These are phyloP conservation scores for Lampropteryx suffumata DNA, from an alignment of 2,888 invertebrate species.

Conservation along the genomic window DNA sequence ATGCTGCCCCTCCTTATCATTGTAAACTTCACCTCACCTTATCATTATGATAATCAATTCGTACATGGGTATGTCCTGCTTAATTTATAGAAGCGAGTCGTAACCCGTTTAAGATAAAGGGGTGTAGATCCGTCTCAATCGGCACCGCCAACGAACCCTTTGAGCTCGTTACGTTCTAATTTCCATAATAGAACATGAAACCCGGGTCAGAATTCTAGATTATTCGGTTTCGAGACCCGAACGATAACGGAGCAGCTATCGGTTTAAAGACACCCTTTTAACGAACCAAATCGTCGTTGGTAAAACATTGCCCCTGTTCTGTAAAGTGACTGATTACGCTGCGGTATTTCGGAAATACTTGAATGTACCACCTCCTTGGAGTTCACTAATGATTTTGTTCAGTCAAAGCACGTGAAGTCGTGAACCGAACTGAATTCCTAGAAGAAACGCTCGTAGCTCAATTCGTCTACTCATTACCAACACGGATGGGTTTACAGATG, in stretches of 20 bases:
- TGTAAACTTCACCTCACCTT: constrained; percentile 5
- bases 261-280: constrained; percentile 3
- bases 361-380: no score
- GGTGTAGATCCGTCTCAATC: constrained; percentile 24
- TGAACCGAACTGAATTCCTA: no score
- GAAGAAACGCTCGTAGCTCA: no score
- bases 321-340: background rate
- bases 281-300: constrained; percentile 1
- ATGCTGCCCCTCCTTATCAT: constrained; percentile 7
- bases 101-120: constrained; percentile 18
- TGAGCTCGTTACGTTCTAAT: constrained; percentile 28
- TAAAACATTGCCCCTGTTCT: no score
- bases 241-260: constrained; percentile 2
- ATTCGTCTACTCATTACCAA: no score
- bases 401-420: no score
- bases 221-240: background rate
- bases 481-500: no score
- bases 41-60: constrained; percentile 22
- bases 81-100: constrained; percentile 16
- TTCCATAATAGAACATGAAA: constrained; percentile 29
- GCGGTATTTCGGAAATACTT: no score
- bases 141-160: constrained; percentile 29
- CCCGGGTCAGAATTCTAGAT: constrained; percentile 12
- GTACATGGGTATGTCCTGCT: constrained; percentile 10
- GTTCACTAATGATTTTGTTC: no score